Evolutionary conservation across 2,888 invertebrate genomes (phyloP).

Genomic region (Cryptocephalus moraei): DNA sequence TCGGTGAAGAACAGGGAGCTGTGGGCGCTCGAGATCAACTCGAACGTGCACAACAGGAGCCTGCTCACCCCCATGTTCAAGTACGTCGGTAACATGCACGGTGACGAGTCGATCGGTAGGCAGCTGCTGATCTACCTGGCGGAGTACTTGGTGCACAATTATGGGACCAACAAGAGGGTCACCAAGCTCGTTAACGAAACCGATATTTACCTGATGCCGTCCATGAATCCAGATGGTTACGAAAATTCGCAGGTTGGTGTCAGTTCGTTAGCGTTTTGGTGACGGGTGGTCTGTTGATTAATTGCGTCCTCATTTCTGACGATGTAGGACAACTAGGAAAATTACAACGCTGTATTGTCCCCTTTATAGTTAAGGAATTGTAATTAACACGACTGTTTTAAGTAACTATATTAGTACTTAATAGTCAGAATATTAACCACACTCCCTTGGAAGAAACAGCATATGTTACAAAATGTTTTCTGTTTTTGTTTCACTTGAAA

Average conservation of each 20-base stretch:
- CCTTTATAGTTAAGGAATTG: neutral
- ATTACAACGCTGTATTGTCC: too few species aligned
- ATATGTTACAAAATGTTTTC: too few species aligned
- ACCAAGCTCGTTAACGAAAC: conserved; percentile 73
- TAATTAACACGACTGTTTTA: neutral
- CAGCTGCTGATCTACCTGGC: conserved; percentile 75
- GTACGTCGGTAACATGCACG: conserved; percentile 94
- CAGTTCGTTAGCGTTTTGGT: too few species aligned
- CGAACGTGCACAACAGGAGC: conserved; percentile 49
- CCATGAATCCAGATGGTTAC: conserved; percentile 96
- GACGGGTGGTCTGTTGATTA: too few species aligned
- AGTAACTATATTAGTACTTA: too few species aligned
- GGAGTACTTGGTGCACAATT: conserved; percentile 70
- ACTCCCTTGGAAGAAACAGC: too few species aligned
- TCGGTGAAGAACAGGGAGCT: conserved; percentile 74
- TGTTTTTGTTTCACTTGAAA: too few species aligned
- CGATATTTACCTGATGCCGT: conserved; percentile 92
- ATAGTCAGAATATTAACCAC: too few species aligned
- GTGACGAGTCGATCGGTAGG: conserved; percentile 79
- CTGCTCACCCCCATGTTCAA: conserved; percentile 81
- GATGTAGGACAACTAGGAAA: too few species aligned
- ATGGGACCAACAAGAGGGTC: conserved; percentile 57
- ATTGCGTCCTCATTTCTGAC: too few species aligned
- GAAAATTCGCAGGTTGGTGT: conserved; percentile 59
- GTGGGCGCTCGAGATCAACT: conserved; percentile 70